These are phyloP conservation scores for Anhinga anhinga DNA, from an alignment of 2,113 vertebrate species.

Conservation along the genomic window DNA sequence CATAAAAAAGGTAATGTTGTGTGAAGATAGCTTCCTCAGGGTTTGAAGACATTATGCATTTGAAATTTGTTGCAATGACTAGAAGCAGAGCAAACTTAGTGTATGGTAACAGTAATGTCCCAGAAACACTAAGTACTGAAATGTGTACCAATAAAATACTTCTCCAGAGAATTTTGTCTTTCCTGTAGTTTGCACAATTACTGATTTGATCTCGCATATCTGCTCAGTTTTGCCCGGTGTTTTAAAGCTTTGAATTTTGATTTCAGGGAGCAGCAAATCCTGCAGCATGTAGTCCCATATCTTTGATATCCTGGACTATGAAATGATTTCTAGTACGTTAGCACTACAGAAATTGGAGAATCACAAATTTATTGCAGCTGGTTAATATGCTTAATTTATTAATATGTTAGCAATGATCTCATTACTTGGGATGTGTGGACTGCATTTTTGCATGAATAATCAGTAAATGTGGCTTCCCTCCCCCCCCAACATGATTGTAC, in stretches of 20 bases:
- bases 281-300: accelerated
- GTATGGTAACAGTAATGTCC: not conserved
- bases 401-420: not conserved
- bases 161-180: not conserved
- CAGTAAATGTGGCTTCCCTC: not conserved
- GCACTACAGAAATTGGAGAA: not conserved
- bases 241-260: not conserved
- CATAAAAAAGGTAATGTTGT: not conserved
- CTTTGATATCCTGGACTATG: not conserved
- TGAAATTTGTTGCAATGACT: not conserved
- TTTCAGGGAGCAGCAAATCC: not conserved
- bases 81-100: not conserved
- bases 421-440: not conserved
- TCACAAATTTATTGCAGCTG: not conserved
- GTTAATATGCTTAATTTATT: not conserved
- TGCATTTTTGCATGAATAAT: not conserved
- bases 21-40: not conserved
- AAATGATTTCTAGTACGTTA: not conserved
- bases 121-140: not conserved
- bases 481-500: not conserved
- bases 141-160: not conserved
- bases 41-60: not conserved
- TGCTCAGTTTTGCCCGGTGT: not conserved
- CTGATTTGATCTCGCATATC: not conserved
- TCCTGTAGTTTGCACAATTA: not conserved